Base-by-base conservation (phyloP, 1,140 invertebrate species). In the Eurosta solidaginis region DNA sequence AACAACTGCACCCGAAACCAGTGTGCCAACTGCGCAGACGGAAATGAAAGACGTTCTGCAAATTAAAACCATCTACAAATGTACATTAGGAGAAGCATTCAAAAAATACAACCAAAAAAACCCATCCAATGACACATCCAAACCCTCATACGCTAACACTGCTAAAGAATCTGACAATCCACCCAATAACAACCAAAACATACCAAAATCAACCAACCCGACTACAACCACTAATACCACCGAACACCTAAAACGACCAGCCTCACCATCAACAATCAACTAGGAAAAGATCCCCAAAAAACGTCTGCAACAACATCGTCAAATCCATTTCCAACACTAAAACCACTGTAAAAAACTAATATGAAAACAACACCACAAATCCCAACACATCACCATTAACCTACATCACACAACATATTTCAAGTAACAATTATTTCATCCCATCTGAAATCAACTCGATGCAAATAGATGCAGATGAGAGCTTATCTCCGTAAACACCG, bases 21-120 rank as follows among this genome's bases (percentile, higher is more conserved):
- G 45, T 47, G 45, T 47, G 45, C 45, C 17, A 59, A 59, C 29
- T 22, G 20, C 14, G 2, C 7, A 9, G 52, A 59, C 22, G 10
- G 7, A 59, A 59, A 45, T 73, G 27, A 27, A 49, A 63, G 47
- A 49, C 68, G 76, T 76, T 40, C 22, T 59, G 6, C 52, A 27
- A 27, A 59, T 59, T 10, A 59, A 59, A 59, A 59, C 52, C 6
- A 59, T 20, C n/a, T 40, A 78, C 27, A 49, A 36, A n/a, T 59
- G 52, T 22, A 5, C 75, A 79, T 59, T 63, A 22, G 59, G 40
- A 5, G 45, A 36, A 54, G 63, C 45, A 1, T 52, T 76, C 84
- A 86, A 9, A 79, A 81, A 27, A 86, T 79, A 83, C 83, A 1
- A 59, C 85, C 12, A 42, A 42, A 42, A 42, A 42, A 42, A 42